phyloP scores from a whole-genome alignment of 1,140 invertebrate species.

The Latrodectus geometricus region DNA sequence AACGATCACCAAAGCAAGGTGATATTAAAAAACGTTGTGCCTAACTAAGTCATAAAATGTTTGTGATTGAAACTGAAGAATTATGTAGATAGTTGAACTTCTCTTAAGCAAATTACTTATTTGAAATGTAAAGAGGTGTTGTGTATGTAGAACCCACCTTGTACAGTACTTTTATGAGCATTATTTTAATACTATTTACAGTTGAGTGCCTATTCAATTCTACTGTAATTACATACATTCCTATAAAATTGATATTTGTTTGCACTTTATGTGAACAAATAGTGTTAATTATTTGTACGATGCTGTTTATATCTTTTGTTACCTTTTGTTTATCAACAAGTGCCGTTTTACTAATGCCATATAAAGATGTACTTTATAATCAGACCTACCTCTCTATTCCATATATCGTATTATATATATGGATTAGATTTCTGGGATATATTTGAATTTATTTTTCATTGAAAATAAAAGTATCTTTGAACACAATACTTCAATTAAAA shows the following conservation, averaged over 20 bases:
- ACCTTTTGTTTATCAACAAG: constrained; percentile 11
- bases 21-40: constrained; percentile 35
- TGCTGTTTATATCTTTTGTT: constrained; percentile 26
- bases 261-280: constrained; percentile 4
- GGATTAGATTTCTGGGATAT: no score
- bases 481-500: no score
- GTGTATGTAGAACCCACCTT: constrained; percentile 49
- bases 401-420: background rate
- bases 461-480: no score
- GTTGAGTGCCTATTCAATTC: constrained; percentile 16
- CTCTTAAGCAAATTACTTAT: constrained; percentile 7
- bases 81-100: constrained; percentile 44
- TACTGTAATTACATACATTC: constrained; percentile 7
- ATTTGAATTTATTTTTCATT: no score
- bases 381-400: background rate
- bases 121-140: constrained; percentile 23
- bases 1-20: constrained; percentile 20
- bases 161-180: constrained; percentile 31
- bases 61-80: constrained; percentile 54
- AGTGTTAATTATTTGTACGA: constrained; percentile 19
- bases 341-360: constrained; percentile 35
- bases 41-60: constrained; percentile 57
- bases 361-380: constrained; percentile 13
- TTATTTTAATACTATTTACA: constrained; percentile 37
- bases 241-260: constrained; percentile 11